Evolutionary conservation across 2,113 vertebrate genomes (phyloP).

Genomic region (Pycnonotus jocosus): DNA sequence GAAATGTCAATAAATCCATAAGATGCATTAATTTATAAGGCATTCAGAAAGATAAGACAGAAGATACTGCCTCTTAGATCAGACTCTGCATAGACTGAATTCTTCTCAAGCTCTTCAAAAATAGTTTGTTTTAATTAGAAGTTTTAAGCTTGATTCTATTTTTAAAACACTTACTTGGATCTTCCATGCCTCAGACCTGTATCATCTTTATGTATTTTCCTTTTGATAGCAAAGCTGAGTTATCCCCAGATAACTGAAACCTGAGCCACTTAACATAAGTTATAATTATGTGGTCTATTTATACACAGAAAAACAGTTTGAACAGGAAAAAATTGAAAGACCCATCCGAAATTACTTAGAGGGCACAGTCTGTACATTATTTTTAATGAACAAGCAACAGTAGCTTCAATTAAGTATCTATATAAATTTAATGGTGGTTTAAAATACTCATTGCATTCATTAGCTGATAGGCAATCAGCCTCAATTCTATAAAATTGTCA

Average conservation of each 20-base stretch:
- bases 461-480: not conserved
- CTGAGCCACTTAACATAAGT: not conserved
- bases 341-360: not conserved
- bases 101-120: not conserved
- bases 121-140: not conserved
- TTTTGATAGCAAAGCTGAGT: not conserved
- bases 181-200: not conserved
- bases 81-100: not conserved
- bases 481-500: not conserved
- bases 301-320: not conserved
- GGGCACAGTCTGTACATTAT: not conserved
- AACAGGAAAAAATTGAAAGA: not conserved
- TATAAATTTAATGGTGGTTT: constrained; percentile 13
- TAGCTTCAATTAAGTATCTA: not conserved
- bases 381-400: constrained; percentile 32
- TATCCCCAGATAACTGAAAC: not conserved
- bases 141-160: not conserved
- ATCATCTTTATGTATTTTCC: not conserved
- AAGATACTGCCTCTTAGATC: not conserved
- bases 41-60: not conserved
- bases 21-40: not conserved
- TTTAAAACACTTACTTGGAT: not conserved
- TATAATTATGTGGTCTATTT: constrained; percentile 8
- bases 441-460: constrained; percentile 12
- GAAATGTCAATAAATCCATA: not conserved